These are phyloP conservation scores for Euzetes globulus DNA, from an alignment of 2,888 invertebrate genomes.

Conservation along the genomic window DNA sequence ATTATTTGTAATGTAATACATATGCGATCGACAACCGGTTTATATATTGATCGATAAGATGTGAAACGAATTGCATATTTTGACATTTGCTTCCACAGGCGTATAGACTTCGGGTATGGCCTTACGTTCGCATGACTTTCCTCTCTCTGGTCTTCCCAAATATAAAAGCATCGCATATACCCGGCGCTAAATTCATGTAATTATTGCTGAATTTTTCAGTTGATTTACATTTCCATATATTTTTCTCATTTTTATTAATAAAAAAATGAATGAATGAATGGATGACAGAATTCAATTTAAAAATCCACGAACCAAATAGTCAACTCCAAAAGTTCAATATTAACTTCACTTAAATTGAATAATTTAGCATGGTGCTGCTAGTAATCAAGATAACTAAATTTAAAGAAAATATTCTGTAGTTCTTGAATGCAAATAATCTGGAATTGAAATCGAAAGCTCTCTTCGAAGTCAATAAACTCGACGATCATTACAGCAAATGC, in stretches of 20 bases:
- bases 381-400: too few relatives aligned
- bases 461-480: too few relatives aligned
- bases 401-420: too few relatives aligned
- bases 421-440: too few relatives aligned
- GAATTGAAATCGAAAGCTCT: too few relatives aligned
- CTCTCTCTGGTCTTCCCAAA: neutral
- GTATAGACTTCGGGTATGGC: neutral
- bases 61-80: constrained; percentile 11
- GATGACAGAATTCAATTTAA: neutral
- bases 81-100: neutral
- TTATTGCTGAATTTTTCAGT: neutral
- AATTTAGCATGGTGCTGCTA: too few relatives aligned
- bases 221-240: neutral
- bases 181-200: neutral
- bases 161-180: neutral
- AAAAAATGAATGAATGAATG: neutral
- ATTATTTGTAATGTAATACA: constrained; percentile 20
- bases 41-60: constrained; percentile 13
- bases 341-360: too few relatives aligned
- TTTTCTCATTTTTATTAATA: neutral
- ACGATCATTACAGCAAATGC: too few relatives aligned
- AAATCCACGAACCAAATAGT: too few relatives aligned
- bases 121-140: neutral
- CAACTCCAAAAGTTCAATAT: too few relatives aligned
- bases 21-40: neutral